A percentile compares a stretch with the other conserved stretches of the same genome.
phyloP scores from a whole-genome alignment of 2,113 vertebrate genomes.

The Chaetorhynchus papuensis region DNA sequence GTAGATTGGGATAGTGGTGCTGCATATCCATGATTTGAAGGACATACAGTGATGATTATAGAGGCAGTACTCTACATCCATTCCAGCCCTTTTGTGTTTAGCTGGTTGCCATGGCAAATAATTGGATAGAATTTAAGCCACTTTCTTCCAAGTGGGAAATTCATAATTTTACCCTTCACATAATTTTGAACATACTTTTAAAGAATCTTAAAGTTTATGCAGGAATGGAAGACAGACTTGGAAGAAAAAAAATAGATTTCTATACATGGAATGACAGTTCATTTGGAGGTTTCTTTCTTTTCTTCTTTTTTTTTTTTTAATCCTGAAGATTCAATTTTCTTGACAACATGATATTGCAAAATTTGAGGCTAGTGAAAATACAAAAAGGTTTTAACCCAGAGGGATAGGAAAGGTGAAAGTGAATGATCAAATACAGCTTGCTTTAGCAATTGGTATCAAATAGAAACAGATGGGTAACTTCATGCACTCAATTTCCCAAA shows the following conservation, averaged over 20 bases:
- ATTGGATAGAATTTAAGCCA: conserved; percentile 95
- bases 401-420: background rate
- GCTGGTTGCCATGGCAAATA: conserved; percentile 93
- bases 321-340: background rate
- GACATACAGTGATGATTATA: conserved; percentile 85
- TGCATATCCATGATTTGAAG: conserved; percentile 87
- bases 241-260: background rate
- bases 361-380: background rate
- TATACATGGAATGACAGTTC: background rate
- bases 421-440: background rate
- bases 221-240: conserved; percentile 63
- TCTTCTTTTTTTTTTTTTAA: background rate
- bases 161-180: conserved; percentile 84
- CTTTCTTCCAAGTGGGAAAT: conserved; percentile 92
- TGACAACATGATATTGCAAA: background rate
- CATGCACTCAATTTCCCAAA: background rate
- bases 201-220: conserved; percentile 80
- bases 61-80: conserved; percentile 84
- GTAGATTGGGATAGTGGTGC: conserved; percentile 84
- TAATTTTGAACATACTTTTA: conserved; percentile 84
- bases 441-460: background rate
- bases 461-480: background rate
- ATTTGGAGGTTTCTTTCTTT: background rate
- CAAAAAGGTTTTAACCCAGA: background rate
- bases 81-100: conserved; percentile 89